Percentiles rank a stretch among this genome's conserved stretches.
Evolutionary conservation across 2,113 vertebrate species (phyloP).

Genomic region (Ptilorrhoa leucosticta): DNA sequence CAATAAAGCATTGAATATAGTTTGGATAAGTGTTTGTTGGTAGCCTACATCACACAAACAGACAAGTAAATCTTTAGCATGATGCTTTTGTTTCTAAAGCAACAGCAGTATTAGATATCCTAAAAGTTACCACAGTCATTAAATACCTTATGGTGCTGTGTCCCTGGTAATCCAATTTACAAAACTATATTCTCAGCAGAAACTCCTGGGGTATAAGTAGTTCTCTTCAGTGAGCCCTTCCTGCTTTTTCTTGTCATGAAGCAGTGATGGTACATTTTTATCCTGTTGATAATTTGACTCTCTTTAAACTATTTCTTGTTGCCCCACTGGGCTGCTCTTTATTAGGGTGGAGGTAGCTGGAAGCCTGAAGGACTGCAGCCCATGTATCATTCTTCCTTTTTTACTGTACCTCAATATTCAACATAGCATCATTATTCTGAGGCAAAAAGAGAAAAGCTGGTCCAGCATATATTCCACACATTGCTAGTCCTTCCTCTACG

Average conservation of each 20-base stretch:
- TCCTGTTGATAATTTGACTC: slow-evolving; percentile 75
- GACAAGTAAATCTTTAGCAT: slow-evolving; percentile 18
- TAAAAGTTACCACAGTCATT: slow-evolving; percentile 70
- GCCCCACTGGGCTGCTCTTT: slow-evolving; percentile 53
- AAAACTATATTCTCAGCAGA: slow-evolving; percentile 71
- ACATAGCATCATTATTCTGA: slow-evolving; percentile 80
- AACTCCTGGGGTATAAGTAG: slow-evolving; percentile 69
- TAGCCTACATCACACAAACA: slow-evolving; percentile 10
- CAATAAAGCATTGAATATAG: slow-evolving; percentile 6
- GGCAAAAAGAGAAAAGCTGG: slow-evolving; percentile 77
- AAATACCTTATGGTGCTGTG: slow-evolving; percentile 71
- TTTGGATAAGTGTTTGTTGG: slow-evolving; percentile 39
- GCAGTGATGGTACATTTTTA: slow-evolving; percentile 51
- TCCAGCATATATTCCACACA: slow-evolving; percentile 77
- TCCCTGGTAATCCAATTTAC: slow-evolving; percentile 68
- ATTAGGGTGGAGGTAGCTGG: slow-evolving; percentile 66
- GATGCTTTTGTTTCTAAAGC: slow-evolving; percentile 42
- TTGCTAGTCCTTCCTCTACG: slow-evolving; percentile 67
- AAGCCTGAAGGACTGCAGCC: slow-evolving; percentile 62
- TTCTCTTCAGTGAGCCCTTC: slow-evolving; percentile 65
- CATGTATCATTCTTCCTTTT: slow-evolving; percentile 62
- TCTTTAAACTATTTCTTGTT: slow-evolving; percentile 73
- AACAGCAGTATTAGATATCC: slow-evolving; percentile 43
- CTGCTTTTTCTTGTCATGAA: slow-evolving; percentile 63
- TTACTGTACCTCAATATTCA: slow-evolving; percentile 72